phyloP scores from a whole-genome alignment of 2,113 vertebrate genomes.

The Grantiella picta region DNA sequence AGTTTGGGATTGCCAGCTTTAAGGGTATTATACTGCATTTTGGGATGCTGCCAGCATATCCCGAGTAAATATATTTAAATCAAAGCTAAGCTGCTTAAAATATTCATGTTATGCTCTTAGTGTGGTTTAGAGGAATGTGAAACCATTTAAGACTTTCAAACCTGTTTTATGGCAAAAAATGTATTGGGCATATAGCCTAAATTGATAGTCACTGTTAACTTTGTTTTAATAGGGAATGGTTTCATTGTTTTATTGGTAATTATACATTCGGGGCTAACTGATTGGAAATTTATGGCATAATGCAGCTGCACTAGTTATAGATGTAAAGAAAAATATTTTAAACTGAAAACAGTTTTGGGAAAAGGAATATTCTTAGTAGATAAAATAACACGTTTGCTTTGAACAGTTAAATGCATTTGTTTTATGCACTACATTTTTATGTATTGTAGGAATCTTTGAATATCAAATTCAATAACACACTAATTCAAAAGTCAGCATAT shows the following conservation, averaged over 20 bases:
- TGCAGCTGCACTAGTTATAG: not conserved
- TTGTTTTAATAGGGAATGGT: conserved; percentile 49
- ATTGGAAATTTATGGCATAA: conserved; percentile 33
- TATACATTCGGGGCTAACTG: conserved; percentile 8
- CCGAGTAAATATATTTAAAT: conserved; percentile 91
- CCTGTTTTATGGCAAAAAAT: conserved; percentile 75
- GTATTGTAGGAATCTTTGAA: not conserved
- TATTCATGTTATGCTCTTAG: conserved; percentile 87
- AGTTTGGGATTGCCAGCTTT: conserved; percentile 82
- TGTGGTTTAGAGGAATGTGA: conserved; percentile 84
- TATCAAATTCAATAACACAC: not conserved
- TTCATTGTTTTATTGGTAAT: conserved; percentile 50
- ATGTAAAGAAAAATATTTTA: not conserved
- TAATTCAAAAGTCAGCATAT: not conserved
- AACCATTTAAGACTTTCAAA: conserved; percentile 79
- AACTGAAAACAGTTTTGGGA: not conserved
- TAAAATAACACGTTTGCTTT: not conserved
- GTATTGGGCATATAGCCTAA: conserved; percentile 61
- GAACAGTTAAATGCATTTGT: not conserved
- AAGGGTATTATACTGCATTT: conserved; percentile 80
- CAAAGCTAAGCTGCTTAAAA: conserved; percentile 90
- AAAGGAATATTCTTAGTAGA: not conserved
- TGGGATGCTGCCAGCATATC: conserved; percentile 81
- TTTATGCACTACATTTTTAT: not conserved
- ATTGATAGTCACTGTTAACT: conserved; percentile 53